phyloP scores from a whole-genome alignment of 1,140 invertebrate species.

The Orchestia grillus region DNA sequence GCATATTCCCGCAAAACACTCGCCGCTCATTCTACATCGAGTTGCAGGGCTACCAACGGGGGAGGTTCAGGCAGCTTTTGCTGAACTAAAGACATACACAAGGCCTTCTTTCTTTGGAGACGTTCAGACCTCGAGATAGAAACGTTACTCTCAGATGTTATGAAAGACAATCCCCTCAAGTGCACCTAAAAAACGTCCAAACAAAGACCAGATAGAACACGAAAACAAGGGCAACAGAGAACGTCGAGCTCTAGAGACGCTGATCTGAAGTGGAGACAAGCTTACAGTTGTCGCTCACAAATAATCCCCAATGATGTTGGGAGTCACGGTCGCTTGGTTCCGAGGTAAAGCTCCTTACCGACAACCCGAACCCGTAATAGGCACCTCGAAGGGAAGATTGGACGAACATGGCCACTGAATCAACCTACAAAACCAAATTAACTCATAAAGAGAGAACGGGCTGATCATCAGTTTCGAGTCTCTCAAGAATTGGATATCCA shows the following conservation, averaged over 20 bases:
- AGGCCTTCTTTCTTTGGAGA: background rate
- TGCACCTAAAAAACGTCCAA: background rate
- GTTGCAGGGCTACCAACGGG: background rate
- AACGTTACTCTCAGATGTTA: background rate
- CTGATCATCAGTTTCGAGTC: background rate
- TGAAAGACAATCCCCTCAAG: background rate
- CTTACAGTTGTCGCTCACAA: background rate
- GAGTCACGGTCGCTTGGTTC: background rate
- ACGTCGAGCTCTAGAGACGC: background rate
- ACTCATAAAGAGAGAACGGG: background rate
- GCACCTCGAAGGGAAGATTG: background rate
- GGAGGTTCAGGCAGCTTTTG: background rate
- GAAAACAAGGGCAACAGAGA: background rate
- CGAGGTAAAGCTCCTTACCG: slow-evolving; percentile 29
- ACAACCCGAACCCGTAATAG: slow-evolving; percentile 34
- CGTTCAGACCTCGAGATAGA: background rate
- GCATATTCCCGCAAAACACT: background rate
- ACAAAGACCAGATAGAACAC: background rate
- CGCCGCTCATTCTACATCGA: background rate
- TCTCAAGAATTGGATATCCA: background rate
- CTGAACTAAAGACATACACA: background rate
- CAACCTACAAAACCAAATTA: background rate
- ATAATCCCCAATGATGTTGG: slow-evolving; percentile 10
- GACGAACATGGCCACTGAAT: background rate
- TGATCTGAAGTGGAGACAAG: slow-evolving; percentile 23